Evolutionary conservation across 2,888 invertebrate species (phyloP), one percentile per base, ranked within the genome.

Genomic region (Cephus runcator): DNA sequence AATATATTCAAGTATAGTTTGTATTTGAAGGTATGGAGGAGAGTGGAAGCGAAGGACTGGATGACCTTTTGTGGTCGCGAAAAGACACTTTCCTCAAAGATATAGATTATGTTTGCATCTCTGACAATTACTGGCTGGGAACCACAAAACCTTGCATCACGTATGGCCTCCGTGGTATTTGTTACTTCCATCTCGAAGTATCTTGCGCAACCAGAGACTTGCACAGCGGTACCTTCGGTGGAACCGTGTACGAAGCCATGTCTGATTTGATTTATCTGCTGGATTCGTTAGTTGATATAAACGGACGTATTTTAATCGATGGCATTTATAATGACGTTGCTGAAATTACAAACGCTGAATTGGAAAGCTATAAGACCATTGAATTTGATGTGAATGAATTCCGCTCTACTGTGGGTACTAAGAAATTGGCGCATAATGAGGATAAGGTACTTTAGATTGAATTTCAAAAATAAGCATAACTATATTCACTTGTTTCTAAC

Each of bases 1-100:
- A 35, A 69, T 56, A 56, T 56, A 56, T 56, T 23, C 56, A 71
- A 71, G 85, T 90, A 71, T 87, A 95, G 94, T 99, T 99, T 92
- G 94, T 97, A 23, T 96, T 99, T 90, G 99, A 99, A 93, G 98
- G 98, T 77, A 99, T 99, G 99, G 99, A 99, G 92, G 99, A 99
- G 91, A 96, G 96, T 80, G 99, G 99, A 11, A 99, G 98, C 80
- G 96, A 97, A 90, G 99, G 99, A n/a, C 93, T 99, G 34, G 98
- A 98, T 90, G 96, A 96, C 0, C 92, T 98, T 12, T 93, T 99
- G 0, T 92, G 93, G 84, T 90, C 93, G 0, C 93, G 94, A 83
- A 96, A 96, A 88, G 95, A 96, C 84, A 94, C 94, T 35, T 98
- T 98, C 92, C 94, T 99, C 68, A 93, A 95, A 77, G 94, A 94